Evolutionary conservation across 2,113 vertebrate genomes (phyloP), one percentile per base, ranked within the genome.

Genomic region (Gobius niger): DNA sequence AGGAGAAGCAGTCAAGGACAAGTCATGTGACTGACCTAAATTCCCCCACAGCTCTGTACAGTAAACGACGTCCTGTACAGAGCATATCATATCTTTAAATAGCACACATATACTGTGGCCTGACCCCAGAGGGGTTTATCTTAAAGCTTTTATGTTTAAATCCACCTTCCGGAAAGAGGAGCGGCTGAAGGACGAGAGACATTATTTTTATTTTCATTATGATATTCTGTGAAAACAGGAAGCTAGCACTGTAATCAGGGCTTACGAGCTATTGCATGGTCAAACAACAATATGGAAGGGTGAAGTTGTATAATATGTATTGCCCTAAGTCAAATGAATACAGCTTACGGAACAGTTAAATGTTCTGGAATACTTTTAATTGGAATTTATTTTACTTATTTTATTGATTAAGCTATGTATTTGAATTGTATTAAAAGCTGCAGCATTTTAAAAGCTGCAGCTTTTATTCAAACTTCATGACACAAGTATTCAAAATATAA

Each of bases 1-100:
- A 51, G 41, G 18, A 57, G 49, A 71, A 72, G 51, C 64, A 57
- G 47, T 16, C 61, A 8, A 61, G 65, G 0, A 46, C 53, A 4
- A 68, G 42, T 76, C 73, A 72, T 67, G 44, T 75, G 68, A 77
- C 60, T 82, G 80, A 71, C 68, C 49, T n/a, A 76, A n/a, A 63
- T 76, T 65, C 46, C 18, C 15, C 19, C 10, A 24, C 61, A 51
- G 4, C 47, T 11, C 44, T 46, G 44, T 49, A 24, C 8, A 3
- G 2, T 40, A 44, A 2, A 19, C 44, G 53, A 62, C 49, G 66
- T 80, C 19, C 7, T 16, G 56, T 63, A 24, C 47, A 59, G 18
- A 47, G 64, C n/a, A 42, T 65, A 72, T 66, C 52, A 64, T 13
- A 52, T 67, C 70, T 46, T 69, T 51, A 11, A 57, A 61, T 47